These are phyloP conservation scores for Plotosus lineatus DNA, from an alignment of 2,113 vertebrate genomes.

Conservation along the genomic window DNA sequence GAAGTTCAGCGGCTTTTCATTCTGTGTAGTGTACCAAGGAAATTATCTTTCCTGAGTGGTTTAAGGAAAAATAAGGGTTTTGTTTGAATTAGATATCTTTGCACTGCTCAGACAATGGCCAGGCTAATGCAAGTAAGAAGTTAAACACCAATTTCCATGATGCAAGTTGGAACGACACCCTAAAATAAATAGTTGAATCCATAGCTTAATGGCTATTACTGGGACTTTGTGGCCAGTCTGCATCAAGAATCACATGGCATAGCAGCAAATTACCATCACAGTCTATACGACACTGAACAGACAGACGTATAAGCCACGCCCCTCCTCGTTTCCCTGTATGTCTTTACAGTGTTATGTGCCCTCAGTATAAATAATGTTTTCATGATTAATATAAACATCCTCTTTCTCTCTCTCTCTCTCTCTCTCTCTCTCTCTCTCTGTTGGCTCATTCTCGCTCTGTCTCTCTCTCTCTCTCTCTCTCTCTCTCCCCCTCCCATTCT, in stretches of 20 bases:
- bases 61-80: not conserved
- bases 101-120: not conserved
- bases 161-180: not conserved
- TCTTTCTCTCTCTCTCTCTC: not conserved
- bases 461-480: too few species aligned
- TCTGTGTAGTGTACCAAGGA: not conserved
- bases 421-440: too few species aligned
- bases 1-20: not conserved
- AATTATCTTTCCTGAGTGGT: not conserved
- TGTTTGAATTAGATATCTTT: not conserved
- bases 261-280: too few species aligned
- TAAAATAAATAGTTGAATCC: too few species aligned
- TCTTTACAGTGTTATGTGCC: not conserved
- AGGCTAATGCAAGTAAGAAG: not conserved
- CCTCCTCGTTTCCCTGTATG: not conserved
- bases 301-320: too few species aligned
- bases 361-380: not conserved
- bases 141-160: slow-evolving; percentile 6
- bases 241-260: too few species aligned
- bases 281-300: too few species aligned
- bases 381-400: not conserved
- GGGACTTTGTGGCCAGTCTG: too few species aligned
- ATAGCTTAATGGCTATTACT: not conserved
- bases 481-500: too few species aligned
- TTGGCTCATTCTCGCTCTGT: too few species aligned